Evolutionary conservation across 1,140 invertebrate species (phyloP).

Genomic region (Scaptomyza graminum): DNA sequence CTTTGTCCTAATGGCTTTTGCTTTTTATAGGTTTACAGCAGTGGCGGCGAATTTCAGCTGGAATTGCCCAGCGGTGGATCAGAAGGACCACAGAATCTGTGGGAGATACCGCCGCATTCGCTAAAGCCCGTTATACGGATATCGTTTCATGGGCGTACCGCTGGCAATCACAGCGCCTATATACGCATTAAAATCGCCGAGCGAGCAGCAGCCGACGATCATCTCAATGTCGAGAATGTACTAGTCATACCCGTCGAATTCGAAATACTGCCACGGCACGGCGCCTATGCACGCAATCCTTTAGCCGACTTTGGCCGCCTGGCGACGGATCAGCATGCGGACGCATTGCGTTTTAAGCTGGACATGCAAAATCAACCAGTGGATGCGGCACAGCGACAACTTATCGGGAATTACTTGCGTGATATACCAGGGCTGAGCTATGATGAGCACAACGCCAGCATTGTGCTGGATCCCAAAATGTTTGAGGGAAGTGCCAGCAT

Average conservation of each 20-base stretch:
- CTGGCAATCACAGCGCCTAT: slow-evolving; percentile 84
- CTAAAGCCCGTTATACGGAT: slow-evolving; percentile 95
- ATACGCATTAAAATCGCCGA: slow-evolving; percentile 81
- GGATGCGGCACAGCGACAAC: slow-evolving; percentile 28
- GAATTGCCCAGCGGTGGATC: slow-evolving; percentile 90
- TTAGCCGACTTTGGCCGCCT: slow-evolving; percentile 91
- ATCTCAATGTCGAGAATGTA: slow-evolving; percentile 82
- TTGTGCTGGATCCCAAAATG: slow-evolving; percentile 58
- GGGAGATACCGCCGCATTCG: slow-evolving; percentile 95
- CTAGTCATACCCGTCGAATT: slow-evolving; percentile 94
- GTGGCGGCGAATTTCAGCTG: slow-evolving; percentile 95
- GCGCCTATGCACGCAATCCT: slow-evolving; percentile 91
- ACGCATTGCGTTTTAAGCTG: slow-evolving; percentile 58
- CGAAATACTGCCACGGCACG: slow-evolving; percentile 90
- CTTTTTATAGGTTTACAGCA: slow-evolving; percentile 88
- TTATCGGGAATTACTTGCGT: slow-evolving; percentile 59
- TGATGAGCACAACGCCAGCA: slow-evolving; percentile 57
- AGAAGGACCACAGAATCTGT: slow-evolving; percentile 91
- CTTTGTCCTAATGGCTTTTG: background rate
- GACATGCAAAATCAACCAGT: slow-evolving; percentile 61
- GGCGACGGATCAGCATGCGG: slow-evolving; percentile 47
- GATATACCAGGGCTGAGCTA: slow-evolving; percentile 64
- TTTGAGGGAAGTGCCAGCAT: slow-evolving; percentile 60
- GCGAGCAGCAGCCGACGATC: slow-evolving; percentile 35
- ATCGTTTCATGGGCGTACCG: slow-evolving; percentile 89